Base-by-base conservation (phyloP, 2,888 invertebrate genomes). In the Eretmocerus hayati region DNA sequence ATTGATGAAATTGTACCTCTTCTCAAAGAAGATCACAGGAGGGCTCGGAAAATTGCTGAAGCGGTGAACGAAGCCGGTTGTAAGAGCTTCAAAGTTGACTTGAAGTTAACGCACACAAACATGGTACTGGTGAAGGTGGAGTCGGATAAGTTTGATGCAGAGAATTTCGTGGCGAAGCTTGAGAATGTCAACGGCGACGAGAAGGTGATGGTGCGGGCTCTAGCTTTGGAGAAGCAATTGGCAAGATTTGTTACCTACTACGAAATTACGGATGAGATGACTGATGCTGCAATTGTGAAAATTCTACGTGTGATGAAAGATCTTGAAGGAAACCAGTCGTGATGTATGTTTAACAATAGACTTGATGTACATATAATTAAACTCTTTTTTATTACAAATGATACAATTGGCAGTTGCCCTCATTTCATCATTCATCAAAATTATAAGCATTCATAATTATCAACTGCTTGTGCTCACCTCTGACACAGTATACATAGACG, bases 1-100 rank as follows among this genome's bases (percentile, higher is more conserved):
- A 67, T 97, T n/a, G 84, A 90, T 48, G 83, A 86, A 53, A 82
- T 85, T 60, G 77, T 84, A 5, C 84, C 86, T 0, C 73, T 80
- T 35, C 75, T 96, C 23, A 69, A 69, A 3, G 75, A 80, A 1
- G 95, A 95, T 72, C 93, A 96, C 69, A 73, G 75, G 44, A 80
- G 82, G 40, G 82, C 86, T 0, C 71, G 73, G 41, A 68, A 73
- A 45, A 78, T 94, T 44, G 89, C 85, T 3, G 72, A 78, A 72
- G 83, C 79, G 4, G 80, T 88, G 55, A 66, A 78, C 35, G 76
- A 79, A 0, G 62, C 81, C 33, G 74, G 77, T 33, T 81, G 84
- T 42, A 76, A 79, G 53, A 69, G 78, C 31, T 77, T 87, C 60
- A 69, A 62, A 0, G 83, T 87, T 21, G 81, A 87, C 57, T 62